Percentiles rank a stretch among this genome's conserved stretches.
phyloP scores from a whole-genome alignment of 2,888 invertebrate species.

The Eristalis tenax region DNA sequence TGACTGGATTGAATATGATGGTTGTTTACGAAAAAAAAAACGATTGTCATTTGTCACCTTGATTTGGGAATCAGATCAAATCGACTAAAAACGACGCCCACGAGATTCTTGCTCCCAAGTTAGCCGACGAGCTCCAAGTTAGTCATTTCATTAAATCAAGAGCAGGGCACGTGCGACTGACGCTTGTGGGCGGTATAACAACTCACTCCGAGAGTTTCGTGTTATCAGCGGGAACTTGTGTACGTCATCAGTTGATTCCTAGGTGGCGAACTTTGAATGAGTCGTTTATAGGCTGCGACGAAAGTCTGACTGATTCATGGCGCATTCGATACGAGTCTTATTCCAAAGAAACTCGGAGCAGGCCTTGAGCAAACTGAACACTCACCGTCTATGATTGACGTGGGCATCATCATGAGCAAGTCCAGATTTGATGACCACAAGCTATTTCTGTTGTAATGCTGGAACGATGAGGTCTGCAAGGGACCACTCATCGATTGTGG shows the following conservation, averaged over 20 bases:
- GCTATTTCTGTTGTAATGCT: neutral
- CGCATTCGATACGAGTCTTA: neutral
- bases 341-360: neutral
- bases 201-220: too few relatives aligned
- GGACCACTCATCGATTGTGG: neutral
- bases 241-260: neutral
- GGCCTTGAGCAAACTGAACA: neutral
- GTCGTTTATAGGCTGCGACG: neutral
- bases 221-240: neutral
- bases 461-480: neutral
- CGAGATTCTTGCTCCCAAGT: neutral
- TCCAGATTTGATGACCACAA: too few relatives aligned
- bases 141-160: neutral
- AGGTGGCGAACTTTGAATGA: neutral
- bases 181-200: too few relatives aligned
- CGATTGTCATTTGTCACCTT: slow-evolving; percentile 31
- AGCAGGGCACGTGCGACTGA: too few relatives aligned
- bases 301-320: neutral
- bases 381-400: neutral
- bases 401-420: too few relatives aligned
- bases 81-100: neutral
- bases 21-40: neutral
- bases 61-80: slow-evolving; percentile 26
- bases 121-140: neutral
- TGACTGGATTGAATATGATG: slow-evolving; percentile 2